Evolutionary conservation across 2,113 vertebrate genomes (phyloP), one percentile per base, ranked within the genome.

Genomic region (Stigmatopora argus): DNA sequence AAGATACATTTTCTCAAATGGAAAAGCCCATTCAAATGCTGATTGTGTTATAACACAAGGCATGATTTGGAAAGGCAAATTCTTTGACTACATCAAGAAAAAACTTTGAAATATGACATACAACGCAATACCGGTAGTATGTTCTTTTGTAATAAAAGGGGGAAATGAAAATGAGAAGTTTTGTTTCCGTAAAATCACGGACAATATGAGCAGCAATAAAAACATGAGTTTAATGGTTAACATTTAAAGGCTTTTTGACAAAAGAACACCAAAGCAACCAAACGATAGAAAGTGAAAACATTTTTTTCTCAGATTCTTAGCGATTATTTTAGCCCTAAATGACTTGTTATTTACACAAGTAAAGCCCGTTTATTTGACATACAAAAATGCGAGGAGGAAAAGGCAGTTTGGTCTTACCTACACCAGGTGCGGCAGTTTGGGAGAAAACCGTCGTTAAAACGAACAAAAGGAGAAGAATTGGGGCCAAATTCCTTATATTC

Each of bases 391-490:
- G 7, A 17, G 4, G 10, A 9, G 23, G 21, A 13, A 48, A 19
- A 13, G n/a, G 1, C 13, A 18, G 12, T 10, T 19, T 46, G 65
- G 48, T 66, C 83, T 41, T 85, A 87, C 87, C 85, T 67, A 45
- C 0, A 0, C 0, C 61, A 80, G 83, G 56, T 78, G 82, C n/a
- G 35, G 72, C 5, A 62, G 76, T 56, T 69, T 87, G 72, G 0
- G 77, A 81, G 11, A 72, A 64, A 53, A 78, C 81, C 4, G 65
- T 68, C 38, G 65, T 69, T 73, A 87, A 72, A n/a, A 75, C 72
- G 58, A 85, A 64, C 47, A 85, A 9, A 10, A 92, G 60, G 12
- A 91, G 66, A 0, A 87, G 35, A 63, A 67, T 69, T 6, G 82
- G 53, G 55, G 80, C 4, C 9, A 77, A 69, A 71, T 67, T 69